These are phyloP conservation scores for Tigriopus japonicus DNA, from an alignment of 1,140 invertebrate genomes.

Conservation along the genomic window DNA sequence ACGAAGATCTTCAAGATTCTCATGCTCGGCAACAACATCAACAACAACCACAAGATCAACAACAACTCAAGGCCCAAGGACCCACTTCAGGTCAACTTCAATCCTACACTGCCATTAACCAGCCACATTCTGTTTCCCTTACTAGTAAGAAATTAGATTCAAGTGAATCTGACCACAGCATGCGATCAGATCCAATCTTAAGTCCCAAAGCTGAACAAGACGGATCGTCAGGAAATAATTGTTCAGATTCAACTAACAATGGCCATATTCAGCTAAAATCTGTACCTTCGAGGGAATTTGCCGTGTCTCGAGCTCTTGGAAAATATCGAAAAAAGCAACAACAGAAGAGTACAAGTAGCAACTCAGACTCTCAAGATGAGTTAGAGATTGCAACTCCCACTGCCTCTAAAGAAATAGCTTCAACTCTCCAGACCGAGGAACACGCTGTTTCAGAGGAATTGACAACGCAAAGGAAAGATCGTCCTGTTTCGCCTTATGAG, in stretches of 20 bases:
- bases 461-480: too few species aligned
- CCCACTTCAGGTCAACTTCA: too few species aligned
- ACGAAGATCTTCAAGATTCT: too few species aligned
- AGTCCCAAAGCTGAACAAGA: constrained; percentile 2
- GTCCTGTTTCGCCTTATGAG: too few species aligned
- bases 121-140: too few species aligned
- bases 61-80: too few species aligned
- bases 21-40: too few species aligned
- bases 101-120: too few species aligned
- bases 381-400: constrained; percentile 6
- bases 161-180: constrained; percentile 12
- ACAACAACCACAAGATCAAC: too few species aligned
- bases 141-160: neutral
- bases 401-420: neutral
- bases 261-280: neutral
- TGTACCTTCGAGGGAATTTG: constrained; percentile 50
- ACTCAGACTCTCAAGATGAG: constrained; percentile 14
- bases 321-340: constrained; percentile 53
- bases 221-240: neutral
- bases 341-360: neutral
- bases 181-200: constrained; percentile 6
- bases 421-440: too few species aligned
- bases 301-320: constrained; percentile 55
- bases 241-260: neutral
- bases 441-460: too few species aligned